Base-by-base conservation (phyloP, 2,888 invertebrate species). In the Eupithecia abbreviata region DNA sequence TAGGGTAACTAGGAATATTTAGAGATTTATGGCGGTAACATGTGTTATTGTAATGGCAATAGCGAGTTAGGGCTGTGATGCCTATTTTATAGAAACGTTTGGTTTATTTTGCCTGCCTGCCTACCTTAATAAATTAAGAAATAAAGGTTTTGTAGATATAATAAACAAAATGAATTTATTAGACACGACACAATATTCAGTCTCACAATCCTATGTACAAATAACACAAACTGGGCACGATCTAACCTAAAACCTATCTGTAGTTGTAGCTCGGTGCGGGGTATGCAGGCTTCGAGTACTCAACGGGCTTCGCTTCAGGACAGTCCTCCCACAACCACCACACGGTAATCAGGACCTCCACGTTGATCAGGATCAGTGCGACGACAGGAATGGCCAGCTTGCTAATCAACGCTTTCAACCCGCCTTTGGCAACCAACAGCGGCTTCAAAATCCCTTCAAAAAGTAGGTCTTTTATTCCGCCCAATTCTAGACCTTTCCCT, bases 261-360 rank as follows among this genome's bases (percentile, higher is more conserved):
- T 90, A 90, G 78, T 87, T 88, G 82, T 89, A 87, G 78, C 80
- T 84, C 77, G 87, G 86, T 55, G 89, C 86, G 55, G 87, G 86
- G 55, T 88, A 85, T 72, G 88, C 84, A 13, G 86, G 79, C 72
- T 80, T 79, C 7, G 78, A 45, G n/a, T 83, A 82, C 7, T 74
- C 70, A 49, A 81, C 81, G 15, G 82, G 74, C 66, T 79, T 80
- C 43, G 82, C 79, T 51, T 84, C 83, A 2, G 90, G 89, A 81
- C 94, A 93, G 66, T 95, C 95, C 69, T 95, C 95, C 95, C 95
- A 95, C 62, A 95, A 77, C 95, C 95, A 95, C 95, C 95, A 95
- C 2, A 94, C 84, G 9, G 90, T 90, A 13, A 94, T 84, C 80
- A 95, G 83, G 47, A 95, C 90, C 79, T 95, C 93, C 55, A 93